phyloP scores from a whole-genome alignment of 1,140 invertebrate genomes.

The Aethina tumida region DNA sequence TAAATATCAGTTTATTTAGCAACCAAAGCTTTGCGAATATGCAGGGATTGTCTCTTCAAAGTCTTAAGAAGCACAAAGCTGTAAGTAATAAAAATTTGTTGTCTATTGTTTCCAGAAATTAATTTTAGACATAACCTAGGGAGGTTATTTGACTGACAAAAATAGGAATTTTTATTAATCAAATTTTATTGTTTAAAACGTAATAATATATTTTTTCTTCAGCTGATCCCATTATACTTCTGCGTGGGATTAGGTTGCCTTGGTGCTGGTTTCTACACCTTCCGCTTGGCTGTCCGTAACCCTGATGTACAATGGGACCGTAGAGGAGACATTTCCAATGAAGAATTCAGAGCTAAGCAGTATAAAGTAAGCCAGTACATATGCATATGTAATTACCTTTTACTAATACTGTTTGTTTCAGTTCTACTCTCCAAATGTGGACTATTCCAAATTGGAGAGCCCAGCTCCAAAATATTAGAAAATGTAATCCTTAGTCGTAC shows the following conservation, averaged over 20 bases:
- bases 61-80: constrained; percentile 51
- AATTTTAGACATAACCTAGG: constrained; percentile 3
- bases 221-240: constrained; percentile 73
- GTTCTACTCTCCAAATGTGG: constrained; percentile 55
- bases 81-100: constrained; percentile 37
- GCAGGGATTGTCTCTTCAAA: constrained; percentile 41
- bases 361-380: constrained; percentile 58
- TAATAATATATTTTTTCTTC: constrained; percentile 23
- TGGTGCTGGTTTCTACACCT: constrained; percentile 50
- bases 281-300: constrained; percentile 57
- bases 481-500: too few relatives aligned
- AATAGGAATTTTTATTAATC: constrained; percentile 5
- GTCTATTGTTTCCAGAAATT: constrained; percentile 5
- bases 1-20: too few relatives aligned
- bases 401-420: constrained; percentile 33
- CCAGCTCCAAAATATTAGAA: constrained; percentile 52
- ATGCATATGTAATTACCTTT: not conserved
- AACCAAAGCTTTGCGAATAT: constrained; percentile 32
- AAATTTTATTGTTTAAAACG: constrained; percentile 3
- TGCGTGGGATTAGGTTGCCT: constrained; percentile 52
- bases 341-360: constrained; percentile 65
- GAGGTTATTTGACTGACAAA: constrained; percentile 1
- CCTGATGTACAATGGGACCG: constrained; percentile 74
- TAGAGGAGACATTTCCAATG: constrained; percentile 68
- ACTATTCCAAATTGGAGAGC: constrained; percentile 50